Base-by-base conservation (phyloP, 2,113 vertebrate species). In the Brachirus orientalis region DNA sequence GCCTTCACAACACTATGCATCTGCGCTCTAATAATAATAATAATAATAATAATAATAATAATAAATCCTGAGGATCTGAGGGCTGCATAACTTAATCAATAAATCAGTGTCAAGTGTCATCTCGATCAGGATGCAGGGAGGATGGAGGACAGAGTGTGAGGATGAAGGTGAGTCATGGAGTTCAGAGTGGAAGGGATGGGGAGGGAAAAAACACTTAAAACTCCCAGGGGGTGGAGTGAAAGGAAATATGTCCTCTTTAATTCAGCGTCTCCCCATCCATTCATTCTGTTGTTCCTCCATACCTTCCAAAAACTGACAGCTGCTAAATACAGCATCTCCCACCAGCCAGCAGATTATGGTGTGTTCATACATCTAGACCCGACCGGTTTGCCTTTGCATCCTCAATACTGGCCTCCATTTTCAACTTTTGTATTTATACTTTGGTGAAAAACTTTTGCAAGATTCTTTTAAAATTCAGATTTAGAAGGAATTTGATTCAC, bases 51-150 rank as follows among this genome's bases (percentile, higher is more conserved):
- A 22, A 50, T 40, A 48, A 33, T 14, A 63, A 63, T 3, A 19
- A 33, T 38, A 22, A 50, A n/a, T n/a, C n/a, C n/a, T n/a, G n/a
- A n/a, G n/a, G n/a, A n/a, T n/a, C 4, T 28, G 45, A 48, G 8
- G 46, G 19, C 75, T 72, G 80, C 71, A 65, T 71, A 45, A 72
- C 50, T 85, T 82, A 85, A 79, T 16, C 6, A 63, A 88, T 69
- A 78, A 79, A 64, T 55, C 63, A 47, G 80, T 79, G 67, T 89
- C 70, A 61, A 63, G 80, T 89, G 89, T 84, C 82, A 84, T 85
- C 67, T 79, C 75, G 3, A 14, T 86, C 65, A 8, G 35, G 50
- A 7, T 28, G 28, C 28, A 28, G 28, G 28, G 28, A 41, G 38
- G 50, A 38, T 4, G 19, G 41, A 28, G 58, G 38, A 18, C 12